Conservation (phyloP, 2,113 vertebrate species). For the Garra rufa region DNA sequence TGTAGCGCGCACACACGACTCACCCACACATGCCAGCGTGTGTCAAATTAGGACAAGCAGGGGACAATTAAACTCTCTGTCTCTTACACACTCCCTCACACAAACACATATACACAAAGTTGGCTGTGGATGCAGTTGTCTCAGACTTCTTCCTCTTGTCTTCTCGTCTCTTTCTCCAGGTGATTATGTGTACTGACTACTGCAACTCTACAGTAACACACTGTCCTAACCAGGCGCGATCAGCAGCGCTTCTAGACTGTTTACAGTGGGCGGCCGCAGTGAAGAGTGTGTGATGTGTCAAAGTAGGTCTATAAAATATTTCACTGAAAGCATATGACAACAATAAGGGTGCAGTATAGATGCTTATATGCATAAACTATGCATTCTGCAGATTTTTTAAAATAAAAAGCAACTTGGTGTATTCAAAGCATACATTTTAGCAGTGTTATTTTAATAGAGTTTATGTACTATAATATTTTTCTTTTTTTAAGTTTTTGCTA, state of each 20-base stretch:
- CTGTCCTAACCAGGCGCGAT: not conserved
- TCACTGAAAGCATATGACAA: not conserved
- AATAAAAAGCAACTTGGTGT: not conserved
- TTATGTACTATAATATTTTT: not conserved
- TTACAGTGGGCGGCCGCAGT: conserved; percentile 9
- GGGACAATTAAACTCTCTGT: conserved; percentile 47
- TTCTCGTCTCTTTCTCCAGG: conserved; percentile 17
- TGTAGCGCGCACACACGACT: conserved; percentile 32
- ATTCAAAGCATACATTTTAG: not conserved
- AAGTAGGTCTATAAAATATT: conserved; percentile 7
- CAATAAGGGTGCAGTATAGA: not conserved
- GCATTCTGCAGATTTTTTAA: not conserved
- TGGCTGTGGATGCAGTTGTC: not conserved
- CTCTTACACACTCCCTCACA: conserved; percentile 36
- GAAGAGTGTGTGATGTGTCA: not conserved
- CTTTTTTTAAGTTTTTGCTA: not conserved
- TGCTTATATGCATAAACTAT: not conserved
- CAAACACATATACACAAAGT: conserved; percentile 49
- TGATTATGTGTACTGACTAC: conserved; percentile 45
- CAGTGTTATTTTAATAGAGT: not conserved
- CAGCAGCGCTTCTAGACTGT: conserved; percentile 3
- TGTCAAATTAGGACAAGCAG: conserved; percentile 49
- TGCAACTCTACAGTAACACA: conserved; percentile 34
- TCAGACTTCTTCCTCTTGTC: conserved; percentile 2
- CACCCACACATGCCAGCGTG: conserved; percentile 41